Conservation (phyloP, 2,113 vertebrate genomes). For the Mastomys natalensis region DNA sequence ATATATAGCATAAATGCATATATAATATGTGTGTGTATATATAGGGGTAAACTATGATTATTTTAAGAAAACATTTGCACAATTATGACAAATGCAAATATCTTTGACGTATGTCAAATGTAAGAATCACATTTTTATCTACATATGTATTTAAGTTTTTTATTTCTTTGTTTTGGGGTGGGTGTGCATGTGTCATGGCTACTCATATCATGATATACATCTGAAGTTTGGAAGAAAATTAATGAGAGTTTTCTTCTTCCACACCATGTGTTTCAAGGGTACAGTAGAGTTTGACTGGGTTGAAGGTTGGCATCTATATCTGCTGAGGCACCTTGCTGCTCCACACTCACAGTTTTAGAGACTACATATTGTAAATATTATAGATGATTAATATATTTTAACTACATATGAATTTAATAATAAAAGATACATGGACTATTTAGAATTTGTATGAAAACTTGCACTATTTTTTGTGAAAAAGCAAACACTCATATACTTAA, state of each 20-base stretch:
- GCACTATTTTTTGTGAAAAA: not conserved
- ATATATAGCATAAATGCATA: too few relatives aligned
- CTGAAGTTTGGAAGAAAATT: not conserved
- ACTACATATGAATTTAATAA: not conserved
- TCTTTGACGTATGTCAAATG: not conserved
- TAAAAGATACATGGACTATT: not conserved
- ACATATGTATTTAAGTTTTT: not conserved
- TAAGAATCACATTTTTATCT: not conserved
- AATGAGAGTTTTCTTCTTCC: too few relatives aligned
- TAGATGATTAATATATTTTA: not conserved
- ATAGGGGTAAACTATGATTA: not conserved
- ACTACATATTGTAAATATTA: not conserved
- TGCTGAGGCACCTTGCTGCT: not conserved
- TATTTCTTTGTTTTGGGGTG: not conserved
- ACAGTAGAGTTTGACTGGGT: not conserved
- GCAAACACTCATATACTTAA: not conserved
- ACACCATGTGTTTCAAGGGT: too few relatives aligned
- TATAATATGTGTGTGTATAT: not conserved
- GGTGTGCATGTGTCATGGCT: not conserved
- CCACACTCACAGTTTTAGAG: not conserved
- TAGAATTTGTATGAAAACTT: not conserved
- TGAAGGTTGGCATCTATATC: not conserved
- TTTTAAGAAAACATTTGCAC: not conserved
- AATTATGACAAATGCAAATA: not conserved
- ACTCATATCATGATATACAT: not conserved